Conservation (phyloP, 1,140 invertebrate genomes). For the Oryzaephilus surinamensis region DNA sequence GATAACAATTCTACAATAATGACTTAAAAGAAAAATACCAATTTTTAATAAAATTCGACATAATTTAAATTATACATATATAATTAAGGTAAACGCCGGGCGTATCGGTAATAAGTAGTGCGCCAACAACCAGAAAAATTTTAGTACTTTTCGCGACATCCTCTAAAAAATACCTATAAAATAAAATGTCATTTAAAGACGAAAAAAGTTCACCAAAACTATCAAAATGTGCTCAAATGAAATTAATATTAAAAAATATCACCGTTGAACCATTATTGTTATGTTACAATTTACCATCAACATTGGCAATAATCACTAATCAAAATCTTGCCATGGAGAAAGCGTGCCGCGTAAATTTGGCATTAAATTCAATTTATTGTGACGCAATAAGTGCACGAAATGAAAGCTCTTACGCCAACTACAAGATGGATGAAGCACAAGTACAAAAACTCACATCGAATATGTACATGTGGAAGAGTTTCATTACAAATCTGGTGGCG, state of each 20-base stretch:
- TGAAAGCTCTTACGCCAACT: slow-evolving; percentile 34
- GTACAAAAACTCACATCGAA: slow-evolving; percentile 45
- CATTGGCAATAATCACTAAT: slow-evolving; percentile 40
- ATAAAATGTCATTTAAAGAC: slow-evolving; percentile 18
- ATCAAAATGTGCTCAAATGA: slow-evolving; percentile 15
- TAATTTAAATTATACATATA: too few relatives aligned
- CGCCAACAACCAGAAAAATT: too few relatives aligned
- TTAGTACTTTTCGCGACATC: too few relatives aligned
- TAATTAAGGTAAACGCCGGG: too few relatives aligned
- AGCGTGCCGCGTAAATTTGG: slow-evolving; percentile 51
- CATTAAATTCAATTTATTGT: slow-evolving; percentile 45
- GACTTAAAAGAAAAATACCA: too few relatives aligned
- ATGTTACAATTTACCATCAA: slow-evolving; percentile 41
- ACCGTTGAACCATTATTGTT: slow-evolving; percentile 46
- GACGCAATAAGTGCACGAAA: slow-evolving; percentile 41
- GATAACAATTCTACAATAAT: too few relatives aligned
- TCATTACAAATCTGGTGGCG: slow-evolving; percentile 45
- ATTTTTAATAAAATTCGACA: too few relatives aligned
- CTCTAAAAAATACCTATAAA: too few relatives aligned
- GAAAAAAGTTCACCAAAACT: neutral
- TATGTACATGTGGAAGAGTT: slow-evolving; percentile 46
- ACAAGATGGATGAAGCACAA: slow-evolving; percentile 40
- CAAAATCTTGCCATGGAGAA: slow-evolving; percentile 53
- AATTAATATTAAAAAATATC: slow-evolving; percentile 31
- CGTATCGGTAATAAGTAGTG: too few relatives aligned